A percentile compares a stretch with the other conserved stretches of the same genome.
These are phyloP conservation scores for Heliornis fulica DNA, from an alignment of 2,113 vertebrate genomes.

Conservation along the genomic window DNA sequence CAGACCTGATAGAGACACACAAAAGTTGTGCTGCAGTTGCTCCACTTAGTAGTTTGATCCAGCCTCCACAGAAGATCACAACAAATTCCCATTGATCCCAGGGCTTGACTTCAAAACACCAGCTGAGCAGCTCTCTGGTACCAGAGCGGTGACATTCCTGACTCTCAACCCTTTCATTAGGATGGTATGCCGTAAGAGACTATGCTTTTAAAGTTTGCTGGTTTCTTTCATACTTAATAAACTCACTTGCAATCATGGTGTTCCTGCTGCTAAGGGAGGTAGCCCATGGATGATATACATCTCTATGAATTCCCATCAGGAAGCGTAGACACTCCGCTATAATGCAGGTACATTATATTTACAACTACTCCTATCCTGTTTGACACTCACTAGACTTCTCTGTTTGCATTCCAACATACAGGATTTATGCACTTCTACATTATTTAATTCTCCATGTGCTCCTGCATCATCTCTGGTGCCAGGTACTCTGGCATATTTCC, in stretches of 20 bases:
- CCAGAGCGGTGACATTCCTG: neutral
- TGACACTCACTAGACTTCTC: neutral
- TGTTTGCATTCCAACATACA: neutral
- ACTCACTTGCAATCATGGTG: neutral
- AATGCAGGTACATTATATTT: slow-evolving; percentile 23
- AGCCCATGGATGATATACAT: neutral
- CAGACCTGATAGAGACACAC: neutral
- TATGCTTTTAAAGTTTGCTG: neutral
- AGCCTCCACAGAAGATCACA: neutral
- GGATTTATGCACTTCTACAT: neutral
- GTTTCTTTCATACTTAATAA: neutral
- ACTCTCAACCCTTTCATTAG: neutral
- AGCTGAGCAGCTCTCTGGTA: neutral
- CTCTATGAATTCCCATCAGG: neutral
- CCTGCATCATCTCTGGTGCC: neutral
- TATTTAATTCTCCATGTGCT: neutral
- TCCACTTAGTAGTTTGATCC: neutral
- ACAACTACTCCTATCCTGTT: neutral
- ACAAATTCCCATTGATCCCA: neutral
- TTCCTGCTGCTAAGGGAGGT: neutral
- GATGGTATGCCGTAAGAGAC: neutral
- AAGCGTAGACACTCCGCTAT: neutral
- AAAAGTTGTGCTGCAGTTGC: neutral
- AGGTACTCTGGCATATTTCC: neutral
- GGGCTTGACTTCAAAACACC: neutral